Percentiles rank a stretch among this genome's conserved stretches.
Evolutionary conservation across 2,113 vertebrate species (phyloP).

Genomic region (Takifugu flavidus): DNA sequence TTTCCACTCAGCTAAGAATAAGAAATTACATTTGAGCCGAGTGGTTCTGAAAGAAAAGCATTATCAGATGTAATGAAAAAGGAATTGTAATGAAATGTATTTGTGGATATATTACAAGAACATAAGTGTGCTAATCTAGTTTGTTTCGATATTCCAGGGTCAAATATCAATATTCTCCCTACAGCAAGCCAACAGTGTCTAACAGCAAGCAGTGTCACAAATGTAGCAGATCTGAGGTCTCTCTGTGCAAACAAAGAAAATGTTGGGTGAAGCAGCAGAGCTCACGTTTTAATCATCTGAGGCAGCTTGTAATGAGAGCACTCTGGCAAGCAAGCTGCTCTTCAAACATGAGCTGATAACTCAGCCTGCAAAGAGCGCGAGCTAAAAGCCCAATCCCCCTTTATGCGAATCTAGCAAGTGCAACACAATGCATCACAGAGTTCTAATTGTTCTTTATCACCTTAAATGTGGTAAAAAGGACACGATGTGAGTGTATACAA

Average conservation of each 20-base stretch:
- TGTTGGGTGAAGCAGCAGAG: conserved; percentile 10
- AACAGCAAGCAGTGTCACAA: conserved; percentile 42
- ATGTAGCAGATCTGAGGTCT: conserved; percentile 34
- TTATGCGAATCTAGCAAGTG: conserved; percentile 53
- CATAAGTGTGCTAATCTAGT: conserved; percentile 24
- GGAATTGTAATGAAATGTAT: too few species aligned
- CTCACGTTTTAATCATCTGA: conserved; percentile 47
- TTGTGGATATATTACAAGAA: conserved; percentile 12
- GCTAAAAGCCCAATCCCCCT: conserved; percentile 35
- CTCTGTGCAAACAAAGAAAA: conserved; percentile 15
- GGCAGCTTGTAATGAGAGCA: conserved; percentile 39
- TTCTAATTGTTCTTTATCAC: conserved; percentile 57
- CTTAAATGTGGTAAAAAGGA: conserved; percentile 51
- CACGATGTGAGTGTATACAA: conserved; percentile 49
- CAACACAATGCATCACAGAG: conserved; percentile 47
- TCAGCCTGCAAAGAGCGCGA: conserved; percentile 46
- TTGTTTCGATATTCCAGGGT: conserved; percentile 16
- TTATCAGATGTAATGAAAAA: too few species aligned
- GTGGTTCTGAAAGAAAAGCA: too few species aligned
- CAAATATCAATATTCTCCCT: conserved; percentile 41
- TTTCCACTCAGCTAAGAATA: too few species aligned
- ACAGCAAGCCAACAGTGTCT: conserved; percentile 43
- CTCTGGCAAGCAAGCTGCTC: conserved; percentile 47
- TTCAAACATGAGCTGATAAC: conserved; percentile 63
- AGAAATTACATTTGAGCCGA: too few species aligned